Base-by-base conservation (phyloP, 2,888 invertebrate species). In the Hyles lineata region DNA sequence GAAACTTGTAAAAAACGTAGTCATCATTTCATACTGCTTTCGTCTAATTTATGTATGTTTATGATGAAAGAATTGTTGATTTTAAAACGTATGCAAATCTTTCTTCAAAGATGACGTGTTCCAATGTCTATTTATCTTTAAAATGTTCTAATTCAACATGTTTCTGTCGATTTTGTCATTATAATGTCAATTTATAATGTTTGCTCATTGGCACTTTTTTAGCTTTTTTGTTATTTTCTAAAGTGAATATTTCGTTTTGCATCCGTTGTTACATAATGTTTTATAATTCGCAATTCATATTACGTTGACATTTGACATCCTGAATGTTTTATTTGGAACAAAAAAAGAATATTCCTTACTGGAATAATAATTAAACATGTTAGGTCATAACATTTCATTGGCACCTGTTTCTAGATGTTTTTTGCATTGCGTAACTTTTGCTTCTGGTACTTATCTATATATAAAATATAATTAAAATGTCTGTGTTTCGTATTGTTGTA, bases 231-330 rank as follows among this genome's bases (percentile, higher is more conserved):
- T 43, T 60, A 23, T 60, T 60, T 60, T 60, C 60, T 15, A 2
- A 25, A 23, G 43, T 67, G 43, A 67, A 50, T 67, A 23, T 67
- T 43, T 67, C 6, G 67, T 67, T 67, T 67, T 50, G 63, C 23
- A 67, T 67, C 43, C 43, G 63, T 67, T 67, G 63, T 67, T 67
- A 67, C 43, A 43, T 67, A 67, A 67, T 43, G 50, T 67, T 67
- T 43, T 43, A 67, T 67, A 50, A 67, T 67, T 43, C 6, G 11
- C 17, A 17, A 67, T 67, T 50, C 21, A 50, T 67, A 67, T 67
- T 43, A 17, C 17, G 43, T 67, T 67, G 67, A 67, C 50, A 43
- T 67, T 43, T 67, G 50, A 43, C 35, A 63, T 21, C 43, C 63
- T 50, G 50, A 17, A 50, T n/a, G 61, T 62, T 25, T 23, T 67